Percentiles rank a stretch among this genome's conserved stretches.
phyloP scores from a whole-genome alignment of 1,140 invertebrate species.

The Ostrea denselamellosa region DNA sequence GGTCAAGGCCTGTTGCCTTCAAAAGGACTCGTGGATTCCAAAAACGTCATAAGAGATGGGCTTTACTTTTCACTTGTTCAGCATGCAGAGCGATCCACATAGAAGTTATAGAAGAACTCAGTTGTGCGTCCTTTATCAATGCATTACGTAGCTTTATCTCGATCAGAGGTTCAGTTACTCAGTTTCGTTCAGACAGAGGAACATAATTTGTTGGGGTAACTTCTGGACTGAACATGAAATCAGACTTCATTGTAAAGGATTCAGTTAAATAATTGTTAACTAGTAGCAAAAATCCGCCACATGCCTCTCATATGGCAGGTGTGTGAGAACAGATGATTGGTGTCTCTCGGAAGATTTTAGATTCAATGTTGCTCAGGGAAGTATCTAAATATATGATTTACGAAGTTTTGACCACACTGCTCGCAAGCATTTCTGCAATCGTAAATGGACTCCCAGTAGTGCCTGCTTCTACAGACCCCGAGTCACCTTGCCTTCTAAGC shows the following conservation, averaged over 20 bases:
- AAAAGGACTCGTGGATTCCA: conserved; percentile 38
- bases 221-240: background rate
- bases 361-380: background rate
- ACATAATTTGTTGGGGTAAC: conserved; percentile 64
- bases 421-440: conserved; percentile 43
- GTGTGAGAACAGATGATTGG: conserved; percentile 31
- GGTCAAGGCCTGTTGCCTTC: conserved; percentile 38
- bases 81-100: conserved; percentile 41
- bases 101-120: conserved; percentile 30
- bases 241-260: background rate
- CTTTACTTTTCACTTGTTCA: conserved; percentile 56
- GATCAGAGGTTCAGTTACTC: conserved; percentile 49
- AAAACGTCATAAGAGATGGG: conserved; percentile 53
- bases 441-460: conserved; percentile 34
- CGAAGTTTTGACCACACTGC: background rate
- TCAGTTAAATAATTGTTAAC: background rate
- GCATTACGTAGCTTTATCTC: conserved; percentile 53
- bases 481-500: conserved; percentile 30
- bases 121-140: conserved; percentile 43
- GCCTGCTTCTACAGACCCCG: conserved; percentile 29
- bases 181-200: conserved; percentile 63
- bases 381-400: background rate
- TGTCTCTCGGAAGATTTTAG: conserved; percentile 9
- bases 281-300: conserved; percentile 40
- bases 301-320: background rate